Conservation (phyloP, 37 sponge, comb jelly and placozoan species). For the Dysidea cf. avara region DNA sequence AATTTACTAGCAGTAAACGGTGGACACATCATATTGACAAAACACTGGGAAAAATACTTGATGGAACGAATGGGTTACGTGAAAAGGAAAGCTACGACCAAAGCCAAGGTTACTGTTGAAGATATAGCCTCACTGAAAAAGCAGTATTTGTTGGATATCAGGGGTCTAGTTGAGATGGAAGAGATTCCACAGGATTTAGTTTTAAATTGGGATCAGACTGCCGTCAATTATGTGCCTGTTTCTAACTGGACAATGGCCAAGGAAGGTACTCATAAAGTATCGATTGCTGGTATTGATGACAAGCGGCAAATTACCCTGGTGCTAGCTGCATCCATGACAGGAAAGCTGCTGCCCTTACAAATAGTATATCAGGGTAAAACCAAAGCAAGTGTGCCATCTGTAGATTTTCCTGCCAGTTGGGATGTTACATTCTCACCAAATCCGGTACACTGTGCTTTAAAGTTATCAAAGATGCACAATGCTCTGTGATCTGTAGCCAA, state of each 20-base stretch:
- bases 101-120: conserved; percentile 8
- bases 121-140: conserved; percentile 7
- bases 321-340: conserved; percentile 4
- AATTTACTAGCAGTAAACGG: too few relatives aligned
- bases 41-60: conserved; percentile 11
- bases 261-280: conserved; percentile 7
- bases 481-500: conserved; percentile 42
- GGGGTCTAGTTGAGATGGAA: too few relatives aligned
- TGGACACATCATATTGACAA: too few relatives aligned
- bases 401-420: conserved; percentile 7
- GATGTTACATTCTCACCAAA: conserved; percentile 6
- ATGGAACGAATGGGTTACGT: too few relatives aligned
- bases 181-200: too few relatives aligned
- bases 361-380: conserved; percentile 23
- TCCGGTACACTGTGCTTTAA: too few relatives aligned
- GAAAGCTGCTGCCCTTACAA: conserved; percentile 16
- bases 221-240: too few relatives aligned
- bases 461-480: conserved; percentile 11
- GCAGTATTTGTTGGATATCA: conserved; percentile 22
- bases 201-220: too few relatives aligned
- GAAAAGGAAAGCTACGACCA: conserved; percentile 8
- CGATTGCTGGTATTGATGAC: conserved; percentile 21
- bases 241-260: too few relatives aligned
- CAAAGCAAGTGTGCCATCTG: background rate
- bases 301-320: too few relatives aligned